phyloP scores from a whole-genome alignment of 2,113 vertebrate genomes.

The Channa argus region DNA sequence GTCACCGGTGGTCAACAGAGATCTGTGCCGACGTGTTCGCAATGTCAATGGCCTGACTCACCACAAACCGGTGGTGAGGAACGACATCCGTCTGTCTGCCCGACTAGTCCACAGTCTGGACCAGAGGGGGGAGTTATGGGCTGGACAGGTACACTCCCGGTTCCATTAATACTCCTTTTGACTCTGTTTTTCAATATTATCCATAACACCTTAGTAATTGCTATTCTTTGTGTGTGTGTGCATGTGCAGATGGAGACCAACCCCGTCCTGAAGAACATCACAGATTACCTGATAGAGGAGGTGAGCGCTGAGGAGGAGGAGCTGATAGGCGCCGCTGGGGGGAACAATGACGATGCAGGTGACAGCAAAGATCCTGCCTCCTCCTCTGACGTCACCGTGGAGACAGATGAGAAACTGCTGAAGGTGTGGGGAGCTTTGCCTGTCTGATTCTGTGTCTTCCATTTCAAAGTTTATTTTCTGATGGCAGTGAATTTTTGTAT shows the following conservation, averaged over 20 bases:
- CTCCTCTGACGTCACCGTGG: slow-evolving; percentile 87
- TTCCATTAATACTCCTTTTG: no score
- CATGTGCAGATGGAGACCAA: slow-evolving; percentile 81
- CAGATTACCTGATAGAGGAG: slow-evolving; percentile 92
- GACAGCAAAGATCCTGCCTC: slow-evolving; percentile 89
- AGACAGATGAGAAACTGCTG: slow-evolving; percentile 89
- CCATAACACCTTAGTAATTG: neutral
- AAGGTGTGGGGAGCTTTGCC: slow-evolving; percentile 80
- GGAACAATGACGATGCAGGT: slow-evolving; percentile 59
- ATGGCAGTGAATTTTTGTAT: neutral
- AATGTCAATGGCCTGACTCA: slow-evolving; percentile 89
- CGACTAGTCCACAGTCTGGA: slow-evolving; percentile 90
- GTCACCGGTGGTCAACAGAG: slow-evolving; percentile 91
- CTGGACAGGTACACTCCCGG: slow-evolving; percentile 52
- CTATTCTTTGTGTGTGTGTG: neutral
- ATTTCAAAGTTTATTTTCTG: neutral
- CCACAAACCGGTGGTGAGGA: slow-evolving; percentile 88
- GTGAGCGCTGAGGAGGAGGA: slow-evolving; percentile 93
- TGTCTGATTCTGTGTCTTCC: no score
- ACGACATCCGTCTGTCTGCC: slow-evolving; percentile 90
- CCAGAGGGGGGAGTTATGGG: slow-evolving; percentile 88
- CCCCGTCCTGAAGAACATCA: slow-evolving; percentile 92
- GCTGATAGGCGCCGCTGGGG: slow-evolving; percentile 85
- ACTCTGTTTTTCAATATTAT: neutral
- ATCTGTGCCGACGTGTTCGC: slow-evolving; percentile 88